These are phyloP conservation scores for Heliconius charithonia DNA, from an alignment of 2,888 invertebrate genomes.

Conservation along the genomic window DNA sequence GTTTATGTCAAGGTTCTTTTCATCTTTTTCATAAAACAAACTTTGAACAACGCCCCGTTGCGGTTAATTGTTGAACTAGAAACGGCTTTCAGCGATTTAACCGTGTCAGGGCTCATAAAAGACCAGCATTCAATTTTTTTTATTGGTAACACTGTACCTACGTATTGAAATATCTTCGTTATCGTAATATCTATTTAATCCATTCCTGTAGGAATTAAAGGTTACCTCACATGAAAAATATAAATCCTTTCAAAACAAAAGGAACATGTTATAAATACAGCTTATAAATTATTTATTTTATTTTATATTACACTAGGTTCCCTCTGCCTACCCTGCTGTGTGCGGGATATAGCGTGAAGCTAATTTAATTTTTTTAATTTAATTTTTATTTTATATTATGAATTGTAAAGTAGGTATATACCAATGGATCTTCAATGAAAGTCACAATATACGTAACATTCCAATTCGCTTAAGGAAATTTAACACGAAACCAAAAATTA, in stretches of 20 bases:
- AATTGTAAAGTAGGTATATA: not conserved
- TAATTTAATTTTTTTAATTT: too few species aligned
- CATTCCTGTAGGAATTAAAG: not conserved
- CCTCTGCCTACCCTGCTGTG: too few species aligned
- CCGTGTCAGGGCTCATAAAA: constrained; percentile 54
- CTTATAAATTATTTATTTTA: not conserved
- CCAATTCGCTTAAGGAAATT: not conserved
- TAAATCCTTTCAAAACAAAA: too few species aligned
- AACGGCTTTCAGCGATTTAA: constrained; percentile 52
- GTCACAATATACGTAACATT: not conserved
- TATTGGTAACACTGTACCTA: not conserved
- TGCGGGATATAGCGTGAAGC: too few species aligned
- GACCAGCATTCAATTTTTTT: constrained; percentile 41
- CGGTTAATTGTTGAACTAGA: constrained; percentile 52
- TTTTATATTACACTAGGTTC: too few species aligned
- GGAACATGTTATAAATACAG: too few species aligned
- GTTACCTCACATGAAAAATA: not conserved
- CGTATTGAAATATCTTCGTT: not conserved
- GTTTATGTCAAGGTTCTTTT: constrained; percentile 54
- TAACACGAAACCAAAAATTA: not conserved
- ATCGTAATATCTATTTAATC: constrained; percentile 2
- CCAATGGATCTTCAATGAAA: not conserved
- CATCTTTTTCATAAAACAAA: constrained; percentile 48
- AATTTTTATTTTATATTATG: not conserved
- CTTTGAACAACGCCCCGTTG: constrained; percentile 52